Base-by-base conservation (phyloP, 2,113 vertebrate species). In the Trogon melanurus region DNA sequence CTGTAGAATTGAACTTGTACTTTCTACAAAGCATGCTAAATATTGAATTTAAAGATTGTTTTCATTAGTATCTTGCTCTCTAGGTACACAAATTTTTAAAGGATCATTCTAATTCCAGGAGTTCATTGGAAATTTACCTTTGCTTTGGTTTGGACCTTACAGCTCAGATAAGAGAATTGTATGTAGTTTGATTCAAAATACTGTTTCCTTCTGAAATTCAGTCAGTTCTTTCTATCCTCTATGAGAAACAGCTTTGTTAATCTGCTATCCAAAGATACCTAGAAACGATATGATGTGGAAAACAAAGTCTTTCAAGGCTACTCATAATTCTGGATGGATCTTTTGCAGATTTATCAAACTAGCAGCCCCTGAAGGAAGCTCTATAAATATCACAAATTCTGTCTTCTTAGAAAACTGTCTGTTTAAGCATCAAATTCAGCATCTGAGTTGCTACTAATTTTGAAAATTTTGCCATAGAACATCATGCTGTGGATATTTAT, bases 91-190 rank as follows among this genome's bases (percentile, higher is more conserved):
- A 73, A 32, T 47, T 61, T 6, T 47, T 22, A 87, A 74, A 74
- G 25, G 15, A 62, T 44, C 21, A 10, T 62, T 26, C 0, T 18
- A 4, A 48, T 70, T 93, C 53, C 22, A 48, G 47, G 47, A 61
- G 16, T 38, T 16, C 58, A 57, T 4, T 30, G 25, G 13, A 57
- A n/a, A 7, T 25, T 56, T 61, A 25, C 3, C 36, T 74, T 86
- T 70, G 9, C 45, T 38, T 20, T 38, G 34, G 7, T 26, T 1
- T 36, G 2, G 30, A 62, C 21, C 1, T 2, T 54, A 32, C 2
- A 47, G 16, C 13, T 67, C 51, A 66, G 20, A 14, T 18, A 18
- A 54, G 26, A 79, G 12, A 41, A 19, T 21, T n/a, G 4, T 3
- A 25, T 9, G 29, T 15, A 32, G 9, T 16, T 51, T 45, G 10